These are phyloP conservation scores for Ormyrus labotus DNA, from an alignment of 2,888 invertebrate species.

Conservation along the genomic window DNA sequence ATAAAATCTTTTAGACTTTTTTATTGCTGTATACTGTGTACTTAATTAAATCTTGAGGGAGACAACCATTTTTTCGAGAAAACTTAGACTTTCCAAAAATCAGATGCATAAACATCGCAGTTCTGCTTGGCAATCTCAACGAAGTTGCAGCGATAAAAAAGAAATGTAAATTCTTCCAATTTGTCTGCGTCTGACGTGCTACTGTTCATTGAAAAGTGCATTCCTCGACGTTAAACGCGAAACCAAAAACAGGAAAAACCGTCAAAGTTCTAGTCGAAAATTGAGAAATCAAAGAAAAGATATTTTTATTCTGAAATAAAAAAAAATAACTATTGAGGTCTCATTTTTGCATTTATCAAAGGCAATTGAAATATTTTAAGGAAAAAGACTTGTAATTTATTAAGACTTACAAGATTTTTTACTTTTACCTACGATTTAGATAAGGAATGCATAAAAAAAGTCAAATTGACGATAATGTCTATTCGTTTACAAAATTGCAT, in stretches of 20 bases:
- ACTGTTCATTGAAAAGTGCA: constrained; percentile 14
- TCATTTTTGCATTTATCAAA: constrained; percentile 9
- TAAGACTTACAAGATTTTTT: background rate
- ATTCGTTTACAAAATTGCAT: background rate
- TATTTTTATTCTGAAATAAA: constrained; percentile 10
- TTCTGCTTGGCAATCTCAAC: constrained; percentile 51
- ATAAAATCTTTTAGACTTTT: constrained; percentile 30
- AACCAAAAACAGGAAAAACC: constrained; percentile 1
- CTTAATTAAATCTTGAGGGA: constrained; percentile 43
- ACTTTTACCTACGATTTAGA: constrained; percentile 15
- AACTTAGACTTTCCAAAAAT: constrained; percentile 36
- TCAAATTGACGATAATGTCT: constrained; percentile 26
- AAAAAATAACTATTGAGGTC: background rate
- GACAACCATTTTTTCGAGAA: constrained; percentile 56
- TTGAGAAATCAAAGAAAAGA: constrained; percentile 22
- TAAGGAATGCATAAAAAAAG: background rate
- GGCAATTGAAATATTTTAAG: constrained; percentile 11
- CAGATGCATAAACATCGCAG: constrained; percentile 31
- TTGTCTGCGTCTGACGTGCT: constrained; percentile 49
- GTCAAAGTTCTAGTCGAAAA: constrained; percentile 30
- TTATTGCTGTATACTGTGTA: constrained; percentile 41
- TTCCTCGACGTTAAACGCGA: constrained; percentile 32
- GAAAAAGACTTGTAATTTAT: constrained; percentile 22
- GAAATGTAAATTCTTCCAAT: constrained; percentile 40
- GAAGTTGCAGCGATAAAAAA: constrained; percentile 43